Percentiles rank a stretch among this genome's conserved stretches.
phyloP scores from a whole-genome alignment of 2,888 invertebrate species.

The Augiades crinisus region DNA sequence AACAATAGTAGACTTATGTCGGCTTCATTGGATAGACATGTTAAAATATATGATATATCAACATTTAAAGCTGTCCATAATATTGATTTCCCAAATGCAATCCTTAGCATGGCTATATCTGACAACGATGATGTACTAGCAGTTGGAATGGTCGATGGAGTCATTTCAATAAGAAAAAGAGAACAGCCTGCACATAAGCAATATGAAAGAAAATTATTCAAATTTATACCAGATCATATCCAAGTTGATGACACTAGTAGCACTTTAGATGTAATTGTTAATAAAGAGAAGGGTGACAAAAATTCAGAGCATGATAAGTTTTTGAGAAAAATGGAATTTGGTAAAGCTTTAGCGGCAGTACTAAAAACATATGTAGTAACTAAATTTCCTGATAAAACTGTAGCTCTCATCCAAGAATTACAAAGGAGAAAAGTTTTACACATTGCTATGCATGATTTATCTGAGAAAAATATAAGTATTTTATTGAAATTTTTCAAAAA shows the following conservation, averaged over 20 bases:
- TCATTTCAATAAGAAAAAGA: conserved; percentile 92
- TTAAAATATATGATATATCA: conserved; percentile 94
- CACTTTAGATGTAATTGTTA: conserved; percentile 77
- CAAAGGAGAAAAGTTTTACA: conserved; percentile 90
- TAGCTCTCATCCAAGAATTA: conserved; percentile 92
- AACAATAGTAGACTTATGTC: conserved; percentile 92
- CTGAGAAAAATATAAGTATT: conserved; percentile 83
- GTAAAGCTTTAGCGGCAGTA: conserved; percentile 88
- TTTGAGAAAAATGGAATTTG: conserved; percentile 90
- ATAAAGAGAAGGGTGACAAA: conserved; percentile 59
- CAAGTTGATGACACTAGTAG: conserved; percentile 28
- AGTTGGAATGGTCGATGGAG: conserved; percentile 95
- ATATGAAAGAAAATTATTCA: conserved; percentile 64
- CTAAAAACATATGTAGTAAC: conserved; percentile 81
- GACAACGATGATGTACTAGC: conserved; percentile 91
- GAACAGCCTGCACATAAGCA: conserved; percentile 78
- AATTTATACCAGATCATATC: conserved; percentile 76
- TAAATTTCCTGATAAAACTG: conserved; percentile 88
- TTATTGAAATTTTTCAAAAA: conserved; percentile 89
- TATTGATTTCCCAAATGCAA: conserved; percentile 93
- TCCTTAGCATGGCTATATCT: conserved; percentile 91
- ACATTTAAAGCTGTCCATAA: conserved; percentile 94
- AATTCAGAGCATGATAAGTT: conserved; percentile 84
- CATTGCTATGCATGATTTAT: conserved; percentile 87
- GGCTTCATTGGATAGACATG: conserved; percentile 95